Evolutionary conservation across 2,113 vertebrate genomes (phyloP).

Genomic region (Thryonomys swinderianus): DNA sequence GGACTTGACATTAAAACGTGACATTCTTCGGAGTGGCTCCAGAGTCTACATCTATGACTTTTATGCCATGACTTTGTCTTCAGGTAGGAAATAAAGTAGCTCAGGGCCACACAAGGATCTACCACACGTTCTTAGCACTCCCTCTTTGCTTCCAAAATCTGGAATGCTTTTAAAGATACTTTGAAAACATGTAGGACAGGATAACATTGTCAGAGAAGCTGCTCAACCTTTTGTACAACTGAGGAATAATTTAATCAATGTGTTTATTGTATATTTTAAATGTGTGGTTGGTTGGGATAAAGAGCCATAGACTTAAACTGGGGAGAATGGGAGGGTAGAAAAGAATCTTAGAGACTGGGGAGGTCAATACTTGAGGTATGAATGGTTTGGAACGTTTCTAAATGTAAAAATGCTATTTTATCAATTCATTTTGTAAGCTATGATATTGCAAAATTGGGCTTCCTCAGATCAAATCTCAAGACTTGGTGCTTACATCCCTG

Average conservation of each 20-base stretch:
- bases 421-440: not conserved
- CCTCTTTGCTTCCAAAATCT: not conserved
- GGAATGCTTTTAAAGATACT: not conserved
- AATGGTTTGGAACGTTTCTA: not conserved
- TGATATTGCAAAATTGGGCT: not conserved
- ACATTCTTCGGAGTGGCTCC: not conserved
- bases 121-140: not conserved
- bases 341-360: not conserved
- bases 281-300: not conserved
- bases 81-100: not conserved
- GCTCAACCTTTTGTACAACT: not conserved
- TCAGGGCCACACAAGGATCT: not conserved
- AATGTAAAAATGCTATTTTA: not conserved
- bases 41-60: not conserved
- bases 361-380: not conserved
- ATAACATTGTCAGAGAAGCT: not conserved
- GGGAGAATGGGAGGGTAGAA: not conserved
- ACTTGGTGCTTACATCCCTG: too few relatives aligned
- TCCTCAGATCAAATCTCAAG: too few relatives aligned
- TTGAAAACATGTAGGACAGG: not conserved
- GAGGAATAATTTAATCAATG: not conserved
- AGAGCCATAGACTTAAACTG: not conserved
- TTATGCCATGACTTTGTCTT: not conserved
- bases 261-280: constrained; percentile 8
- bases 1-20: not conserved